phyloP scores from a whole-genome alignment of 2,888 invertebrate species.

The Pyrgus malvae region DNA sequence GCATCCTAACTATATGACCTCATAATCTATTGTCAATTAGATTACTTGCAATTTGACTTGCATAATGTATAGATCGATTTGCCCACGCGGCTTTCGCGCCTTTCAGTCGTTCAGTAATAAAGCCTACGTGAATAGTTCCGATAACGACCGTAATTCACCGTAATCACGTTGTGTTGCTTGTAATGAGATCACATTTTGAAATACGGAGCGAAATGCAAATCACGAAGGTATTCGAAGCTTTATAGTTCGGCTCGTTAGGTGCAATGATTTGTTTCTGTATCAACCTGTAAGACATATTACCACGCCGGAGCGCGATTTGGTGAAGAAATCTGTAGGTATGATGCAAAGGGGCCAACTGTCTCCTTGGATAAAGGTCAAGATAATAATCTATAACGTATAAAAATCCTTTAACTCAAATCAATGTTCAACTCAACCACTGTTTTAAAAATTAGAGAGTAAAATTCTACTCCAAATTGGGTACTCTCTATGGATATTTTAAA shows the following conservation, averaged over 20 bases:
- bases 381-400: no score
- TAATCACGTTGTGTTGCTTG: slow-evolving; percentile 9
- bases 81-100: slow-evolving; percentile 16
- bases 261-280: not conserved
- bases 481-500: no score
- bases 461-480: no score
- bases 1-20: not conserved
- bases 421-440: no score
- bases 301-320: no score
- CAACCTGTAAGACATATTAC: no score
- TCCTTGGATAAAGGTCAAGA: no score
- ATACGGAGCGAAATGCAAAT: slow-evolving; percentile 3
- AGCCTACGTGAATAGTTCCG: slow-evolving; percentile 20
- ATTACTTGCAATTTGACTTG: slow-evolving; percentile 16
- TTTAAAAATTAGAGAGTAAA: no score
- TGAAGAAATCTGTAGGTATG: not conserved
- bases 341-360: no score
- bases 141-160: slow-evolving; percentile 23
- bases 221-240: no score
- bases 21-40: slow-evolving; percentile 13
- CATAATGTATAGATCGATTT: slow-evolving; percentile 26
- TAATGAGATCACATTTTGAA: slow-evolving; percentile 22
- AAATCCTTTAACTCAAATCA: no score
- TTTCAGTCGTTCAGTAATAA: slow-evolving; percentile 17
- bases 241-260: not conserved